Evolutionary conservation across 2,113 vertebrate genomes (phyloP).

Genomic region (Leucoraja erinaceus): DNA sequence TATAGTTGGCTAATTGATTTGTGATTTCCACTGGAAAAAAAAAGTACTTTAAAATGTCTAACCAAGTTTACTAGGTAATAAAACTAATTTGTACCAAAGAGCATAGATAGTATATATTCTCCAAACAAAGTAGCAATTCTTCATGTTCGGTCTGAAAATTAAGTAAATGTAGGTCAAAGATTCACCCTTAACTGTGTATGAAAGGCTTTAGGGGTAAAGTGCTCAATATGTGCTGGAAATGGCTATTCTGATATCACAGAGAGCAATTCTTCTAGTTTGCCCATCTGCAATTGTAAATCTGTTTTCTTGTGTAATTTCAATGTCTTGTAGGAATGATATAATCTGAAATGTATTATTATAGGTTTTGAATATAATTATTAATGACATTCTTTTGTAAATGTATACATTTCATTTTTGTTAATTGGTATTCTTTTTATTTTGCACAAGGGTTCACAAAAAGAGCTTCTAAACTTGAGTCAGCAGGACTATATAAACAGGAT

Average conservation of each 20-base stretch:
- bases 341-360: not conserved
- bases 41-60: not conserved
- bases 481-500: constrained; percentile 94
- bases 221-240: too few species aligned
- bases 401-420: constrained; percentile 6
- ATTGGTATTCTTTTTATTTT: constrained; percentile 37
- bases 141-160: not conserved
- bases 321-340: not conserved
- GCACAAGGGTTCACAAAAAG: constrained; percentile 83
- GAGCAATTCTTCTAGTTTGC: too few species aligned
- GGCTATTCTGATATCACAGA: too few species aligned
- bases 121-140: not conserved
- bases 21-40: not conserved
- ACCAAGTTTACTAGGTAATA: not conserved
- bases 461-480: constrained; percentile 90
- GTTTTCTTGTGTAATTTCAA: not conserved
- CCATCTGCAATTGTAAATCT: not conserved
- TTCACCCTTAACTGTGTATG: not conserved
- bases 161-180: not conserved
- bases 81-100: not conserved
- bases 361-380: not conserved
- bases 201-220: not conserved
- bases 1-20: not conserved
- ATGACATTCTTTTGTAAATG: not conserved
- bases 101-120: not conserved